phyloP scores from a whole-genome alignment of 2,113 vertebrate genomes.

The Cryptomyrus ogoouensis region DNA sequence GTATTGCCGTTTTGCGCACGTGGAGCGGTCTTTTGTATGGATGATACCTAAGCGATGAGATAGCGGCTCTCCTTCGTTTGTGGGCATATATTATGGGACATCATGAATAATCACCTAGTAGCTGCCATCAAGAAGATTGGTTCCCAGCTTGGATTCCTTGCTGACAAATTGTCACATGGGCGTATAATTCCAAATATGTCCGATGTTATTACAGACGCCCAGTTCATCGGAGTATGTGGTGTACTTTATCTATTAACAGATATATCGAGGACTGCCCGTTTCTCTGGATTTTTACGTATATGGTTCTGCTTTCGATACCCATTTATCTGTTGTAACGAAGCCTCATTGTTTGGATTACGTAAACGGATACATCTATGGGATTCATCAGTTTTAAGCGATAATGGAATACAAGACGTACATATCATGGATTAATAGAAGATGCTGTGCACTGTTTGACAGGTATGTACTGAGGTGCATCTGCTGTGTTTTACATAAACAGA shows the following conservation, averaged over 20 bases:
- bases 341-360: neutral
- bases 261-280: neutral
- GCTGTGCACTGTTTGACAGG: constrained; percentile 4
- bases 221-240: neutral
- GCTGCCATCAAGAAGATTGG: neutral
- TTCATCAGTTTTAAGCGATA: neutral
- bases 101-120: constrained; percentile 10
- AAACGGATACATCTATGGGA: neutral
- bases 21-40: neutral
- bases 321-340: neutral
- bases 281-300: constrained; percentile 13
- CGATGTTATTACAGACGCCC: neutral
- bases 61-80: neutral
- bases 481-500: neutral
- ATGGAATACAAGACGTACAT: constrained; percentile 8
- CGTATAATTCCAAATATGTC: neutral
- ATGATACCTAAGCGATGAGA: neutral
- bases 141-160: neutral
- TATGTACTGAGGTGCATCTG: neutral
- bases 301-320: neutral
- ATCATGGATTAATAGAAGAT: neutral
- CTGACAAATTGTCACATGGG: constrained; percentile 3
- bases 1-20: neutral
- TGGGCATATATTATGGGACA: neutral
- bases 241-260: neutral